Percentiles rank a stretch among this genome's conserved stretches.
Evolutionary conservation across 2,888 invertebrate species (phyloP).

Genomic region (Trichacis sp.): DNA sequence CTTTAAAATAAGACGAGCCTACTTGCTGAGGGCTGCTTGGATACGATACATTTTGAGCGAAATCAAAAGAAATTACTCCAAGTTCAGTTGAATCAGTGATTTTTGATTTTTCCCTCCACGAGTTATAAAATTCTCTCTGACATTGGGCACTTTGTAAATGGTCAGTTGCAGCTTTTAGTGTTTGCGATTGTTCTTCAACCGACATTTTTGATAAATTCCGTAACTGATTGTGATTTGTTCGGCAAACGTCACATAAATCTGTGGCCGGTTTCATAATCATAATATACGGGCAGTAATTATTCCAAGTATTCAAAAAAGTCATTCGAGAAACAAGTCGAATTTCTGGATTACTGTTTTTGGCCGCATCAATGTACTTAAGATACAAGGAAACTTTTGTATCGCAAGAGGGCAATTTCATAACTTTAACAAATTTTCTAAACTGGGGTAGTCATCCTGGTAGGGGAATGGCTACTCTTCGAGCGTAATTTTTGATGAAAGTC

Average conservation of each 20-base stretch:
- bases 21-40: slow-evolving; percentile 12
- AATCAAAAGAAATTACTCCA: slow-evolving; percentile 9
- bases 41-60: slow-evolving; percentile 10
- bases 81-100: background rate
- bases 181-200: background rate
- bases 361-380: background rate
- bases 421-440: slow-evolving; percentile 6
- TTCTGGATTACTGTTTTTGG: background rate
- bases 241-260: slow-evolving; percentile 1
- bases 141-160: background rate
- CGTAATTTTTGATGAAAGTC: background rate
- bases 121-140: slow-evolving; percentile 8
- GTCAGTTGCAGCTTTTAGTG: background rate
- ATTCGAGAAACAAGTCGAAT: background rate
- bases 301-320: slow-evolving; percentile 1
- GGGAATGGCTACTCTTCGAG: background rate
- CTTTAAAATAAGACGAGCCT: slow-evolving; percentile 9
- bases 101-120: background rate
- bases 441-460: slow-evolving; percentile 6
- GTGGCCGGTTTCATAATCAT: slow-evolving; percentile 8
- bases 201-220: background rate
- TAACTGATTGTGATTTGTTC: background rate
- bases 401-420: slow-evolving; percentile 7
- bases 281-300: slow-evolving; percentile 1
- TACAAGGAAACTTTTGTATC: slow-evolving; percentile 10